Conservation (phyloP, 2,888 invertebrate species). For the Arrhopalites spinosus region DNA sequence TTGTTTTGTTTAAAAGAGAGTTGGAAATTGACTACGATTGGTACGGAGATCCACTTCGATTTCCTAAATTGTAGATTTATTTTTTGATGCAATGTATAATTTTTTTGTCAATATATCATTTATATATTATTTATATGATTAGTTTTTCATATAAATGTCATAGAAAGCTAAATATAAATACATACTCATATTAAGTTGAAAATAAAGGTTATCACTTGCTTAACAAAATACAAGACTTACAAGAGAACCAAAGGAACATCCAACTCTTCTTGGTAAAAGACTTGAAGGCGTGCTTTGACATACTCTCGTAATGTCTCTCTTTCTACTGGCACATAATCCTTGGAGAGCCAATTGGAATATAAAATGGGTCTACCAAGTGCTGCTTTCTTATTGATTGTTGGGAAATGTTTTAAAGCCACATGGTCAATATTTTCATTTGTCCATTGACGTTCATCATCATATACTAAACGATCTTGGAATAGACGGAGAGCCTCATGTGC, state of each 20-base stretch:
- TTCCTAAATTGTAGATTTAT: too few species aligned
- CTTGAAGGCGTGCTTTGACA: conserved; percentile 89
- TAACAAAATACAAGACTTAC: too few species aligned
- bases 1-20: too few species aligned
- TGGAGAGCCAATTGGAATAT: conserved; percentile 98
- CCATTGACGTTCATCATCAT: conserved; percentile 93
- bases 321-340: conserved; percentile 96
- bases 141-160: too few species aligned
- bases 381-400: conserved; percentile 79
- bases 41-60: too few species aligned
- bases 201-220: too few species aligned
- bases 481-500: conserved; percentile 97
- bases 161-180: too few species aligned
- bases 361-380: conserved; percentile 92
- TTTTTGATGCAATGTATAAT: too few species aligned
- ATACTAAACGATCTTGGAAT: conserved; percentile 95
- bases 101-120: too few species aligned
- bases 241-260: conserved; percentile 98
- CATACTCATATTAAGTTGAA: too few species aligned
- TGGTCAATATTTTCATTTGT: conserved; percentile 96
- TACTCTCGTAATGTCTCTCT: conserved; percentile 94
- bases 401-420: conserved; percentile 93
- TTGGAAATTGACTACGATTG: too few species aligned
- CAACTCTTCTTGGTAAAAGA: conserved; percentile 98
- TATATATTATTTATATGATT: too few species aligned